Percentiles rank a stretch among this genome's conserved stretches.
These are phyloP conservation scores for Sphenodon punctatus DNA, from an alignment of 2,797 vertebrate species.

Conservation along the genomic window DNA sequence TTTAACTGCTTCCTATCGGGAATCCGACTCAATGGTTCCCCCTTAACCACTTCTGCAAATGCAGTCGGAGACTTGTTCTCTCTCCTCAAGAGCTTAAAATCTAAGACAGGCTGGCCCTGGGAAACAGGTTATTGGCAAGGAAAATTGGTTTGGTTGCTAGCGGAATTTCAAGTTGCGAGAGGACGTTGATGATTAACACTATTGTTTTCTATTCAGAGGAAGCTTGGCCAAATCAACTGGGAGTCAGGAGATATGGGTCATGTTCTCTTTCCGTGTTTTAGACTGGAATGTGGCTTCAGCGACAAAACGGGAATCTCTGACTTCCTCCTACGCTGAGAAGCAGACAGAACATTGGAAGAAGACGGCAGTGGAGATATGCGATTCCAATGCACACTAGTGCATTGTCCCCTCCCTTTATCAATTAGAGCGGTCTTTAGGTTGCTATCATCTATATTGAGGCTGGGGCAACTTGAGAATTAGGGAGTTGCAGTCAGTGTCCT, in stretches of 20 bases:
- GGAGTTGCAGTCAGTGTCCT: not conserved
- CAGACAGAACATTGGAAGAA: too few relatives aligned
- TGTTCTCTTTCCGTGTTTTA: not conserved
- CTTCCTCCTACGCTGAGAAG: too few relatives aligned
- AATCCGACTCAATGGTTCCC: rapidly evolving
- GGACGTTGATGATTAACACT: not conserved
- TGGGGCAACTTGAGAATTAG: not conserved
- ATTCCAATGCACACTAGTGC: not conserved
- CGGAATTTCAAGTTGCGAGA: not conserved
- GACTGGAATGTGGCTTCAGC: too few relatives aligned
- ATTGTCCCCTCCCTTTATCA: not conserved
- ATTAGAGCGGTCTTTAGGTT: not conserved
- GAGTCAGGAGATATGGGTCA: not conserved
- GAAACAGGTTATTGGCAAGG: not conserved
- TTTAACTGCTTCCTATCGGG: not conserved
- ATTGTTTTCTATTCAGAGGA: not conserved
- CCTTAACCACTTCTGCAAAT: not conserved
- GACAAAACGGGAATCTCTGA: too few relatives aligned
- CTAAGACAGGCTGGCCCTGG: not conserved
- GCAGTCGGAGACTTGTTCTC: too few relatives aligned
- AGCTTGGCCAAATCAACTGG: not conserved
- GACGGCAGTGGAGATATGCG: not conserved
- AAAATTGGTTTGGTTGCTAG: not conserved
- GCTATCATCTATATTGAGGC: not conserved
- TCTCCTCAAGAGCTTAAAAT: not conserved